phyloP scores from a whole-genome alignment of 1,140 invertebrate species.

The Whitmania pigra region DNA sequence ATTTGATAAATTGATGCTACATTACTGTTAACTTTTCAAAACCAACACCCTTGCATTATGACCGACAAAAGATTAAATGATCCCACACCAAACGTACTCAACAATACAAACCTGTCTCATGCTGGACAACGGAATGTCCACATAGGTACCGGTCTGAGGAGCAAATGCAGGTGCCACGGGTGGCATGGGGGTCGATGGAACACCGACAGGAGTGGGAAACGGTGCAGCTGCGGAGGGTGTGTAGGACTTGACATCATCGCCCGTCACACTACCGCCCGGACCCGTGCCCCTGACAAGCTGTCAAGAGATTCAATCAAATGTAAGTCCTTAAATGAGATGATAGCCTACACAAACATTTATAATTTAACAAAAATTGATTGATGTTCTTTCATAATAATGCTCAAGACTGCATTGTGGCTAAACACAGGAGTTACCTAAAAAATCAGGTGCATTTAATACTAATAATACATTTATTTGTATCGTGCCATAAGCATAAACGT shows the following conservation, averaged over 20 bases:
- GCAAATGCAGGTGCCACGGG: slow-evolving; percentile 23
- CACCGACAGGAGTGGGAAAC: slow-evolving; percentile 17
- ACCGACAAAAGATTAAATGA: too few species aligned
- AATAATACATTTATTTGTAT: too few species aligned
- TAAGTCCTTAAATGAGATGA: neutral
- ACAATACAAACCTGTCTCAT: slow-evolving; percentile 54
- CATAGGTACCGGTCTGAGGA: slow-evolving; percentile 43
- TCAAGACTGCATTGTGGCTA: too few species aligned
- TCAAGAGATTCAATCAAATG: slow-evolving; percentile 30
- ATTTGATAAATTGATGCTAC: too few species aligned
- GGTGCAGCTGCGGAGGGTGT: slow-evolving; percentile 34
- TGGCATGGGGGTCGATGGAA: slow-evolving; percentile 31
- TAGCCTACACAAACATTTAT: too few species aligned
- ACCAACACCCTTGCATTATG: too few species aligned
- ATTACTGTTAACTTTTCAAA: too few species aligned
- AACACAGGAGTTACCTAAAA: too few species aligned
- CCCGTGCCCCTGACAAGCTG: slow-evolving; percentile 64
- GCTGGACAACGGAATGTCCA: slow-evolving; percentile 72
- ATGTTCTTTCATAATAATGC: too few species aligned
- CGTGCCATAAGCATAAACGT: too few species aligned
- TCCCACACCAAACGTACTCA: neutral
- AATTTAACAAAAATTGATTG: neutral
- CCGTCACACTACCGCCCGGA: slow-evolving; percentile 72
- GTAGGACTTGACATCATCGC: slow-evolving; percentile 59
- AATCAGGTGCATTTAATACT: too few species aligned